Conservation (phyloP, 2,797 vertebrate genomes). For the Hypotaenidia okinawae region DNA sequence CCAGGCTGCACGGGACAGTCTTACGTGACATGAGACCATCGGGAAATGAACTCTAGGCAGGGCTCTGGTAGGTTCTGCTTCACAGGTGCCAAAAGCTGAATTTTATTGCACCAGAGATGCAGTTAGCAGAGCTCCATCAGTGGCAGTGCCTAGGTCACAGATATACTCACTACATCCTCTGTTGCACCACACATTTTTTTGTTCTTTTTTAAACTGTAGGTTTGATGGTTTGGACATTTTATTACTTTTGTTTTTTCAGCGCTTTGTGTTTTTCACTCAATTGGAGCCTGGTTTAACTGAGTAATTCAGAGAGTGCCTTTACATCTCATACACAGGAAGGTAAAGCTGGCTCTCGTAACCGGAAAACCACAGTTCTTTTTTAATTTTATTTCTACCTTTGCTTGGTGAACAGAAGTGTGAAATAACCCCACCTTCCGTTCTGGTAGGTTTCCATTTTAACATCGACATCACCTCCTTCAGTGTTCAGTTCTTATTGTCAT, state of each 20-base stretch:
- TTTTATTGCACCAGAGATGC: neutral
- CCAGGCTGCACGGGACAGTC: neutral
- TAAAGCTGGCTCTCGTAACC: neutral
- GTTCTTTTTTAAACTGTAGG: neutral
- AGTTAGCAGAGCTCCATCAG: neutral
- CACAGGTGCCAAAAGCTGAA: neutral
- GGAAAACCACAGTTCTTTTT: constrained; percentile 40
- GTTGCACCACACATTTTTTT: neutral
- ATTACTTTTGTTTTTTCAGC: neutral
- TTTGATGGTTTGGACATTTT: neutral
- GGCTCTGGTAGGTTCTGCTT: neutral
- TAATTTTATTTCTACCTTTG: neutral
- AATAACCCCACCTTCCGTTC: neutral
- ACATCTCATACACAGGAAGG: constrained; percentile 12
- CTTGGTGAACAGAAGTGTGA: neutral
- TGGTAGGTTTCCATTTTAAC: neutral
- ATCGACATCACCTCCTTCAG: neutral
- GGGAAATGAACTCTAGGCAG: neutral
- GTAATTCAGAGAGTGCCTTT: neutral
- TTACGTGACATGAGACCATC: fast-evolving
- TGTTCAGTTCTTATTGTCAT: neutral
- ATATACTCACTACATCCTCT: fast-evolving
- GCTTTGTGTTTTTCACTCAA: neutral
- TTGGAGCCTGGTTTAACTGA: neutral
- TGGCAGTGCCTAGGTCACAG: neutral